Evolutionary conservation across 2,113 vertebrate genomes (phyloP), one percentile per base, ranked within the genome.

Genomic region (Thalassarche chlororhynchos): DNA sequence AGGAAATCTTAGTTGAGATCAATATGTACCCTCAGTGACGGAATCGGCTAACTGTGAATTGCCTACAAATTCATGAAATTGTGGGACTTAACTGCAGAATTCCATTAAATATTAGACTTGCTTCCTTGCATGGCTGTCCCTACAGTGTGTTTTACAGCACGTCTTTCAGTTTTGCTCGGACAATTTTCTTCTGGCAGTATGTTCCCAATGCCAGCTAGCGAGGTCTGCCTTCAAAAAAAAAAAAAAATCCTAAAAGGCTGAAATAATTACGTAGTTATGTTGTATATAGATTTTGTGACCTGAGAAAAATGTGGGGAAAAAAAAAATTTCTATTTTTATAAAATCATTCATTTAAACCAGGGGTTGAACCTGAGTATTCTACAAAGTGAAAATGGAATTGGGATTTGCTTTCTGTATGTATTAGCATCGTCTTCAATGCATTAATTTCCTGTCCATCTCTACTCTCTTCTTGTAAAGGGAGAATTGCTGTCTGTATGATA

Each of bases 1-100:
- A 28, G 18, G 44, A 70, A 66, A 38, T 52, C 21, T 62, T 81
- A 46, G 23, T 24, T 62, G 47, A 78, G 36, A 72, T 82, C 20
- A 32, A 0, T 17, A 12, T 34, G 32, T 57, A 28, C 29, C 3
- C 36, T 58, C 0, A 1, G 25, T 29, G 40, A 46, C 14, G 28
- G 55, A 82, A 62, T 58, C 8, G 24, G 16, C 31, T 49, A 29
- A 14, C 8, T 78, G 17, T 78, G 62, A 62, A 46, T 70, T 87
- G 14, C 26, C 32, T 46, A 31, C 17, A 42, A 71, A 92, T 40
- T 62, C 4, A 15, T 57, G 52, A 28, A 89, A 57, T 14, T 29
- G 5, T 75, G 46, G n/a, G 15, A 55, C 28, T 62, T 78, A 32
- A 15, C 26, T 84, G 65, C 32, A 85, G 6, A 79, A 81, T 75